Evolutionary conservation across 2,113 vertebrate genomes (phyloP).

Genomic region (Diphyllodes magnificus): DNA sequence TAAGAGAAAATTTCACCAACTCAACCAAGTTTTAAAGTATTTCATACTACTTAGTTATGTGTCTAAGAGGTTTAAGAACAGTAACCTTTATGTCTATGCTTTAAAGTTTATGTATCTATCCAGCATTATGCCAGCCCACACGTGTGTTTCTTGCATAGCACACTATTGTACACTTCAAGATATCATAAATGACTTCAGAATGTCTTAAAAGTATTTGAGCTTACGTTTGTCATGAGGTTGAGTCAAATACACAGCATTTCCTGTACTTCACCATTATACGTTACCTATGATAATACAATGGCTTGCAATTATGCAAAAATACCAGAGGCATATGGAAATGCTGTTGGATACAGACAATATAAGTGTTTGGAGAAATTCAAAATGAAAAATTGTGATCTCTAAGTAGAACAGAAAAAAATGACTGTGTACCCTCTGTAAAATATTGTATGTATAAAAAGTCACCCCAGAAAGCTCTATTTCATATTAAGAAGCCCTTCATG

Average conservation of each 20-base stretch:
- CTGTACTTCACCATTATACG: accelerated
- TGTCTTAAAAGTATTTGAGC: background rate
- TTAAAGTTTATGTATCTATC: background rate
- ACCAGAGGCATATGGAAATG: background rate
- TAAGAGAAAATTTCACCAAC: background rate
- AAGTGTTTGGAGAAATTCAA: background rate
- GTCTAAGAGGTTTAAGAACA: background rate
- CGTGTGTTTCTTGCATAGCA: accelerated
- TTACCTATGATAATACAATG: background rate
- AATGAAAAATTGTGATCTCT: background rate
- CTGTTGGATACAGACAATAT: background rate
- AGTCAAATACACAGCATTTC: background rate
- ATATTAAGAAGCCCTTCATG: background rate
- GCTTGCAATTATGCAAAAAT: background rate
- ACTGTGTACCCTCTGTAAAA: background rate
- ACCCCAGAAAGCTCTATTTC: background rate
- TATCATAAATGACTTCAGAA: background rate
- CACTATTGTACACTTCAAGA: background rate
- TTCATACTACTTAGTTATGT: background rate
- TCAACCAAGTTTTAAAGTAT: accelerated
- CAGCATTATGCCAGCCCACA: background rate
- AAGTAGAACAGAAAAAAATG: background rate
- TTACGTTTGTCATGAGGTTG: background rate
- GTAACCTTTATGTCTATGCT: background rate
- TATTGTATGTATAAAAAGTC: background rate